Base-by-base conservation (phyloP, 2,113 vertebrate genomes). In the Tonatia bakeri region DNA sequence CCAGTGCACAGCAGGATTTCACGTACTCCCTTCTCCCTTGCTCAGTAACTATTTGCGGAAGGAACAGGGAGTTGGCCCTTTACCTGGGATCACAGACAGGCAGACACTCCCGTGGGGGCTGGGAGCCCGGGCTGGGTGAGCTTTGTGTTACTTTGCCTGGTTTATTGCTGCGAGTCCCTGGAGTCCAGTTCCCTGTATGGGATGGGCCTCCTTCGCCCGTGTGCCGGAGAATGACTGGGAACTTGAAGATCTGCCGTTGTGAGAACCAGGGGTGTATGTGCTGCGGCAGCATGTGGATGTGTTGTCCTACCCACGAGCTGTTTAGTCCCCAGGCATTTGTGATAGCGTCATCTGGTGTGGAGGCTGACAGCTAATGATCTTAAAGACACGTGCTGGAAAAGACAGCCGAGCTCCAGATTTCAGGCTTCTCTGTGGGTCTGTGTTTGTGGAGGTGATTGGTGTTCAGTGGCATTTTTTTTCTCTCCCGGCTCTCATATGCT, bases 301-400 rank as follows among this genome's bases (percentile, higher is more conserved):
- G 11, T 47, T 84, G 79, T 80, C 85, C 38, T 75, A 45, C 45
- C 59, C 45, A 7, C 10, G 52, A 87, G 50, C 70, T 94, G 70
- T 87, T 84, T 43, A 85, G 93, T 95, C 47, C 87, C 87, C 61
- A 87, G 87, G 59, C 81, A 54, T 91, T 43, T 90, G 72, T 84
- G 31, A 20, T 86, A 72, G 15, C 72, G 73, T 93, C 76, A 91
- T 87, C 75, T 87, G 79, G 50, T 72, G 45, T 52, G 76, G 94
- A 90, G 80, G 64, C 75, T 84, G 79, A 54, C 76, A 54, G 5
- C 65, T 94, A 92, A 87, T 33, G 65, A 52, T 81, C 77, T 94
- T 24, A 79, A 36, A 61, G 43, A 65, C 43, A 64, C 22, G 11
- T 15, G 11, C 56, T 79, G 43, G 52, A 50, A 95, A 61, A 61